These are phyloP conservation scores for Dasypolia templi DNA, from an alignment of 2,888 invertebrate species.

Conservation along the genomic window DNA sequence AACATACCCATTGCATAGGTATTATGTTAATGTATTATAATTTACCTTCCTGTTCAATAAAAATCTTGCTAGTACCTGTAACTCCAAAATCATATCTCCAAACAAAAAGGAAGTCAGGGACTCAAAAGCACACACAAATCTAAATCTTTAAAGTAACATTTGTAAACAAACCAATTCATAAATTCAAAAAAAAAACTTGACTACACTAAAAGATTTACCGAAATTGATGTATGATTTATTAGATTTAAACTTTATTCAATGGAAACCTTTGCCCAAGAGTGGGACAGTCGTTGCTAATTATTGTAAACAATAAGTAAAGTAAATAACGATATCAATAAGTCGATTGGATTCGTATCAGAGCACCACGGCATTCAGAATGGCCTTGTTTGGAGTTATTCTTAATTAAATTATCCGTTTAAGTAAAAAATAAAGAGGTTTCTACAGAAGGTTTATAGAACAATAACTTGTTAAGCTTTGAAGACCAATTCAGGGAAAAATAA, in stretches of 20 bases:
- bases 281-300: neutral
- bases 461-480: neutral
- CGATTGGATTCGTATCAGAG: constrained; percentile 18
- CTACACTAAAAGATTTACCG: too few species aligned
- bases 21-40: neutral
- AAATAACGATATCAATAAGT: constrained; percentile 15
- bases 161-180: too few species aligned
- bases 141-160: too few species aligned
- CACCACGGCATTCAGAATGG: constrained; percentile 51
- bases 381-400: constrained; percentile 64
- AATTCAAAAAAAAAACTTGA: too few species aligned
- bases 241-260: too few species aligned
- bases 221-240: too few species aligned
- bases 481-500: neutral
- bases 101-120: too few species aligned
- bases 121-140: too few species aligned
- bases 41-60: constrained; percentile 41
- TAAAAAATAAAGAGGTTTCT: neutral
- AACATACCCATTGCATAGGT: too few species aligned
- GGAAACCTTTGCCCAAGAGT: neutral
- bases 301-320: neutral
- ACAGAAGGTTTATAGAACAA: constrained; percentile 8
- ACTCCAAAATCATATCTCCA: too few species aligned
- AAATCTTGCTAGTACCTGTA: neutral
- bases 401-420: constrained; percentile 37